phyloP scores from a whole-genome alignment of 1,140 invertebrate genomes.

The Papilio machaon region DNA sequence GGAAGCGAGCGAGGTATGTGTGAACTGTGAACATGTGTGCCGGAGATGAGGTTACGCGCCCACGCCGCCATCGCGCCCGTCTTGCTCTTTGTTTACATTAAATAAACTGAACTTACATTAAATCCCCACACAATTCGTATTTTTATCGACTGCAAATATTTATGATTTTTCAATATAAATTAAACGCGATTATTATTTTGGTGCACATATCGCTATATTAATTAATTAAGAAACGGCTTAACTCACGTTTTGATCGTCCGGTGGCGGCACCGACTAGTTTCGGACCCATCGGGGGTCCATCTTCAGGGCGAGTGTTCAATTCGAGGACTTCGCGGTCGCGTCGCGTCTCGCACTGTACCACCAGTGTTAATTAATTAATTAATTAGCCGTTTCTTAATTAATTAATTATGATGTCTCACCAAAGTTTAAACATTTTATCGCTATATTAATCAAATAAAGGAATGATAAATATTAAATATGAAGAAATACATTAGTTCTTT shows the following conservation, averaged over 20 bases:
- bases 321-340: too few relatives aligned
- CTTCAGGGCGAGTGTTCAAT: too few relatives aligned
- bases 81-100: conserved; percentile 10
- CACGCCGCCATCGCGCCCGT: neutral
- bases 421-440: too few relatives aligned
- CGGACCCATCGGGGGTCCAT: too few relatives aligned
- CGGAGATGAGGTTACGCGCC: neutral
- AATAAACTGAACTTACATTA: conserved; percentile 21
- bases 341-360: too few relatives aligned
- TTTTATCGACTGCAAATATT: neutral
- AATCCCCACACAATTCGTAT: conserved; percentile 3
- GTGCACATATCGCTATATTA: neutral
- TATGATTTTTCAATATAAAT: neutral
- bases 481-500: neutral
- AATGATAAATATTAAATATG: neutral
- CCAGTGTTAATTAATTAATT: too few relatives aligned
- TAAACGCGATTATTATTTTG: neutral
- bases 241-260: too few relatives aligned
- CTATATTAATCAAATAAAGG: neutral
- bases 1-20: neutral
- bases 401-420: too few relatives aligned
- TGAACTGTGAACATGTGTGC: conserved; percentile 16
- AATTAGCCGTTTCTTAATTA: too few relatives aligned
- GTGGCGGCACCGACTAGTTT: too few relatives aligned
- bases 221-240: too few relatives aligned